phyloP scores from a whole-genome alignment of 2,888 invertebrate species.

The Tromatobia lineatoria region DNA sequence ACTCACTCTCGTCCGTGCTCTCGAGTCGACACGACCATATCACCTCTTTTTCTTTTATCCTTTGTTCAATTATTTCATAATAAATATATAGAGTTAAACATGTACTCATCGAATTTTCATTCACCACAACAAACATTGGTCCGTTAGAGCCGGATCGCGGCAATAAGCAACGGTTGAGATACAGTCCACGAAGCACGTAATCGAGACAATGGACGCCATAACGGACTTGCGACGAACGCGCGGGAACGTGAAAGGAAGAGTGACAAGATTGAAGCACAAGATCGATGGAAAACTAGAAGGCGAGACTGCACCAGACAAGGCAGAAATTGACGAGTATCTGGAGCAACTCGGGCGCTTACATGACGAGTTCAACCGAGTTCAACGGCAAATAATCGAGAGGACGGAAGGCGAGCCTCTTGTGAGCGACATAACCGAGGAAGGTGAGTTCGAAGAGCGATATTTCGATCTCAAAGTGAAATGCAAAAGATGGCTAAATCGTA shows the following conservation, averaged over 20 bases:
- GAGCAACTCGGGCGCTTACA: neutral
- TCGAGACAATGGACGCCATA: neutral
- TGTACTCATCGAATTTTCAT: neutral
- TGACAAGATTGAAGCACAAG: slow-evolving; percentile 24
- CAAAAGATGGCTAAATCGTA: neutral
- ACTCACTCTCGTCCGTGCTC: neutral
- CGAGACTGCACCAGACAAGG: neutral
- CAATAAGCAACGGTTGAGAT: slow-evolving; percentile 6
- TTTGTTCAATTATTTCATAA: neutral
- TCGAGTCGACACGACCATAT: neutral
- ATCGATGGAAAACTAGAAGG: neutral
- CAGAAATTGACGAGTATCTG: neutral
- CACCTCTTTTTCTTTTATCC: neutral
- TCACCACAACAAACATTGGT: slow-evolving; percentile 5
- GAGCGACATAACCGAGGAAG: neutral
- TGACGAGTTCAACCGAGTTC: neutral
- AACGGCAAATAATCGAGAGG: neutral
- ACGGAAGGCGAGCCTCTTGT: neutral
- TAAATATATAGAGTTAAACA: neutral
- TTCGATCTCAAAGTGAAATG: neutral
- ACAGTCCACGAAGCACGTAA: neutral
- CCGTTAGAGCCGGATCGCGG: slow-evolving; percentile 6
- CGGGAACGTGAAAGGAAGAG: neutral
- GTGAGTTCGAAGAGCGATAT: slow-evolving; percentile 1
- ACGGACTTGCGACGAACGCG: neutral